phyloP scores from a whole-genome alignment of 2,888 invertebrate genomes.

The Drosophila stalkeri region DNA sequence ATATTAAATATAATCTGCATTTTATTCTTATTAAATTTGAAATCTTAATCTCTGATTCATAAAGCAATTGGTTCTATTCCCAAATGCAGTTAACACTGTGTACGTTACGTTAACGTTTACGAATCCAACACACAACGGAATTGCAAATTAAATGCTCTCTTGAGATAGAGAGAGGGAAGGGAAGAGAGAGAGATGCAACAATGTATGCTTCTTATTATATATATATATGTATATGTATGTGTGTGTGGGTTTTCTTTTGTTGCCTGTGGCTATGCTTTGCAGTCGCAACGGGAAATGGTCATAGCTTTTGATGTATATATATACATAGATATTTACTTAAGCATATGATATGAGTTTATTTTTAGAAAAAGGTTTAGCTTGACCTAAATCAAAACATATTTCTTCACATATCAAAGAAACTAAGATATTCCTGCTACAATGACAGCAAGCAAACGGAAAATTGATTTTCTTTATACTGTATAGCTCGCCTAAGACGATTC shows the following conservation, averaged over 20 bases:
- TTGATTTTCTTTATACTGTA: background rate
- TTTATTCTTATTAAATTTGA: background rate
- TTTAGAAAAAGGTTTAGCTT: constrained; percentile 9
- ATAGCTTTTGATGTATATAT: background rate
- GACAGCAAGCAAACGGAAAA: background rate
- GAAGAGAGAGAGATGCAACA: constrained; percentile 5
- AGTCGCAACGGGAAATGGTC: background rate
- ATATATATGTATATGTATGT: background rate
- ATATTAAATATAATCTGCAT: background rate
- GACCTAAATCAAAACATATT: constrained; percentile 3
- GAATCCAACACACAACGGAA: constrained; percentile 24
- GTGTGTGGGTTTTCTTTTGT: background rate
- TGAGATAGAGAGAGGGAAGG: background rate
- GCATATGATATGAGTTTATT: constrained; percentile 1
- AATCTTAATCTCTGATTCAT: background rate
- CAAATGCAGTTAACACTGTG: background rate
- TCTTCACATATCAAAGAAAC: constrained; percentile 1
- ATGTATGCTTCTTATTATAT: too few species aligned
- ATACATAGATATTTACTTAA: constrained; percentile 4
- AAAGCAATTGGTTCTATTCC: background rate
- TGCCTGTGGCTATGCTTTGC: constrained; percentile 6
- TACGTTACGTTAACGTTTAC: constrained; percentile 15
- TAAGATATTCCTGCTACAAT: background rate
- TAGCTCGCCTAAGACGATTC: too few species aligned
- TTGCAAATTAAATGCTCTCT: constrained; percentile 25